Conservation (phyloP, 2,888 invertebrate genomes). For the Syritta pipiens region DNA sequence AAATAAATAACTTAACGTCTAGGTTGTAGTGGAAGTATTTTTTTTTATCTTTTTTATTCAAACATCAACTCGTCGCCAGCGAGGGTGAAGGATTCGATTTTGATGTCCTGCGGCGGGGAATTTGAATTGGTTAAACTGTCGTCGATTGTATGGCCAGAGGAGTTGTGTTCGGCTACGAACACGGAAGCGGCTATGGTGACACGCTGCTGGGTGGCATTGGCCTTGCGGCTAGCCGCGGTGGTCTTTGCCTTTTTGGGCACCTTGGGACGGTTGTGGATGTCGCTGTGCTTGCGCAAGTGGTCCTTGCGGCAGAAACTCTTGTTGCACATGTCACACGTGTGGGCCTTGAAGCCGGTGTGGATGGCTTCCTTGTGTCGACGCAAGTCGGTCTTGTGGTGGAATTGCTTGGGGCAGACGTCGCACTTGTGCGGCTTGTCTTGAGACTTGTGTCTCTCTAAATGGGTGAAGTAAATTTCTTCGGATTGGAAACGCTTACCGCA, state of each 20-base stretch:
- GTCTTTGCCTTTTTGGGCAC: conserved; percentile 49
- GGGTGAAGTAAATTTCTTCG: conserved; percentile 86
- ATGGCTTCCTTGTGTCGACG: conserved; percentile 89
- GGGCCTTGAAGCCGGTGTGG: conserved; percentile 92
- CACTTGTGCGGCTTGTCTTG: conserved; percentile 93
- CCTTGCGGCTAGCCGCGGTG: conserved; percentile 15
- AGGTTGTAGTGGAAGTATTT: not conserved
- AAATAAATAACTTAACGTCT: conserved; percentile 48
- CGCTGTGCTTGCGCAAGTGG: conserved; percentile 93
- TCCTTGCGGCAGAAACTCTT: conserved; percentile 95
- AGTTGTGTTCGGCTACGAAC: conserved; percentile 23
- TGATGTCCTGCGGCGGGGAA: conserved; percentile 32
- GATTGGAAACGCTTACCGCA: conserved; percentile 92
- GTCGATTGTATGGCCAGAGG: no score
- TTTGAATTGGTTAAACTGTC: conserved; percentile 44
- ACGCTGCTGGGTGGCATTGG: conserved; percentile 45
- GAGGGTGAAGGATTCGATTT: conserved; percentile 47
- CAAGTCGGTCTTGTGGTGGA: conserved; percentile 94
- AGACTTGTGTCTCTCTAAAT: conserved; percentile 86
- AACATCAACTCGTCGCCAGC: conserved; percentile 43
- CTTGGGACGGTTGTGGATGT: conserved; percentile 84
- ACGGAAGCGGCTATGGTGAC: conserved; percentile 66
- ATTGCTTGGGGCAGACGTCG: conserved; percentile 90
- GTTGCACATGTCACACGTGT: conserved; percentile 88
- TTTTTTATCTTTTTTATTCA: conserved; percentile 17